Evolutionary conservation across 2,797 vertebrate species (phyloP), one percentile per base, ranked within the genome.

Genomic region (Sebastes wilsoni): DNA sequence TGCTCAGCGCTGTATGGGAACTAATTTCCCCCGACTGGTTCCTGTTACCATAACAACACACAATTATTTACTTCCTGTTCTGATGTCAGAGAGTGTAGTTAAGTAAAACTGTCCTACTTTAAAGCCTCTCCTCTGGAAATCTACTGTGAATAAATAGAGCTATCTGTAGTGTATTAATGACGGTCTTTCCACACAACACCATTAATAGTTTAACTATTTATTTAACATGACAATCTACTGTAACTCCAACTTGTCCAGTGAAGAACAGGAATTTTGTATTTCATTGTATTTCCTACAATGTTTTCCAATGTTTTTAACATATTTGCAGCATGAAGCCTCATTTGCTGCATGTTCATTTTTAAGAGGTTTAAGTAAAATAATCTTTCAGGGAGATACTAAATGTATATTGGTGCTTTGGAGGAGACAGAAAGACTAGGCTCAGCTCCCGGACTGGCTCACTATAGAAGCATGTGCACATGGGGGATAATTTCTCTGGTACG

Each of bases 51-150:
- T 94, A 92, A 93, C 89, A 93, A 96, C 91, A 28, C 80, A 79
- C 84, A 96, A 92, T 92, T 94, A 94, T 94, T 95, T 93, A 96
- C 94, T 96, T 96, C 91, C 92, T 92, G 91, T 91, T 83, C 78
- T 52, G 83, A 82, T 56, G 84, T 87, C 74, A 78, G 85, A 92
- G 92, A 91, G 92, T 87, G 79, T 85, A 93, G 93, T 82, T 66
- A 83, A 76, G 73, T 76, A 58, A 74, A 66, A 69, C 55, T 61
- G 79, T 56, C 38, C 16, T 60, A 46, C 18, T 82, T 76, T 28
- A 64, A 46, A 54, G 6, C 20, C 58, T 16, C 18, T 56, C 22
- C 77, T 73, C 61, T 22, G 16, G 80, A 79, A 75, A 69, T 65
- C 62, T 55, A 52, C 20, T 28, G 49, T 36, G 28, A 73, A 54